Percentiles rank a stretch among this genome's conserved stretches.
These are phyloP conservation scores for Melanostoma scalare DNA, from an alignment of 2,888 invertebrate species.

Conservation along the genomic window DNA sequence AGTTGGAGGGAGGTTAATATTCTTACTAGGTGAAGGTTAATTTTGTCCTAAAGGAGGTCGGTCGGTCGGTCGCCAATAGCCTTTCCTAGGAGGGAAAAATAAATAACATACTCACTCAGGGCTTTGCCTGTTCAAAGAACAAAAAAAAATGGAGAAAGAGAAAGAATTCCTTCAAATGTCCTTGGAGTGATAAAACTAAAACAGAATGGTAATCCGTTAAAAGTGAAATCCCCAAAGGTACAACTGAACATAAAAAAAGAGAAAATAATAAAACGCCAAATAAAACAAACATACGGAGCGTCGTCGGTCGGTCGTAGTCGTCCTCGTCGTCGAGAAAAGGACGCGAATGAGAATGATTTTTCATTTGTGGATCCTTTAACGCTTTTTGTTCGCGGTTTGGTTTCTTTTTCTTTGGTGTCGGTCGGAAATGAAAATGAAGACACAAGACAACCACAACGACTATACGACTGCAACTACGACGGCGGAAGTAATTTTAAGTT, in stretches of 20 bases:
- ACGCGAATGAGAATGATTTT: slow-evolving; percentile 34
- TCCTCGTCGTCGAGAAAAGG: neutral
- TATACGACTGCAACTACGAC: neutral
- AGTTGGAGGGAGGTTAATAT: slow-evolving; percentile 16
- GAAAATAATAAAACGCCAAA: slow-evolving; percentile 28
- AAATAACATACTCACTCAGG: slow-evolving; percentile 26
- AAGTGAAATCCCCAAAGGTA: slow-evolving; percentile 64
- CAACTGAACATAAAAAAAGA: slow-evolving; percentile 19
- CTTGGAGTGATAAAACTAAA: slow-evolving; percentile 60
- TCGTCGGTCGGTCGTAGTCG: neutral
- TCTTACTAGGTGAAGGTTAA: slow-evolving; percentile 70
- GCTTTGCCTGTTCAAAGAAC: slow-evolving; percentile 35
- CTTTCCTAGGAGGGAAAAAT: neutral
- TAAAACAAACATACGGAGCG: slow-evolving; percentile 42
- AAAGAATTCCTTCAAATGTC: slow-evolving; percentile 38
- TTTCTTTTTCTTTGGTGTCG: slow-evolving; percentile 17
- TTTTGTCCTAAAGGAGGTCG: slow-evolving; percentile 33
- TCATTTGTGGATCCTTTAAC: slow-evolving; percentile 61
- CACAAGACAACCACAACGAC: slow-evolving; percentile 3
- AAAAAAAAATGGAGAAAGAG: slow-evolving; percentile 34
- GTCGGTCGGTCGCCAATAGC: slow-evolving; percentile 14
- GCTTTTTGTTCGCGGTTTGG: slow-evolving; percentile 25
- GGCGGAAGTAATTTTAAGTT: slow-evolving; percentile 67
- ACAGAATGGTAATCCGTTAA: slow-evolving; percentile 62
- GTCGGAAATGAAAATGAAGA: slow-evolving; percentile 67